Evolutionary conservation across 2,888 invertebrate genomes (phyloP), one percentile per base, ranked within the genome.

Genomic region (Corbicula japonica): DNA sequence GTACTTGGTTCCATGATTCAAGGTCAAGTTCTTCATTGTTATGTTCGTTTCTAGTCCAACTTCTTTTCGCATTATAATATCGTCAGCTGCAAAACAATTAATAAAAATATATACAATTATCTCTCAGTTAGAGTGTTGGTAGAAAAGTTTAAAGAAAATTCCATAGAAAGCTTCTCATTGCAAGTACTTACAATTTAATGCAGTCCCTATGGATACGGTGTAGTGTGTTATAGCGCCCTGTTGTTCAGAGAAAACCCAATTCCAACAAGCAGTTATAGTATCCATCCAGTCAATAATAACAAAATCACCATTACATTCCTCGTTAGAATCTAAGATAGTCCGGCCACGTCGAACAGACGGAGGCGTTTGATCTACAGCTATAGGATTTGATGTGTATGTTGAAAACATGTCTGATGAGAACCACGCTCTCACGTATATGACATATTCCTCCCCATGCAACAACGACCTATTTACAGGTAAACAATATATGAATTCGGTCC

Each of bases 361-460:
- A 12, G 85, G 70, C 1, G 87, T 76, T 8, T 76, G 75, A 54
- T 88, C 88, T 1, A 85, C 70, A 8, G 56, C 10, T 3, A 87
- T 56, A 2, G 85, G 80, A 3, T 18, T 2, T 2, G 87, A 87
- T 32, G 23, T 28, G 34, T 78, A 81, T 26, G 78, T 66, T 2
- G 50, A 32, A 26, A 54, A 84, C 1, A 48, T 28, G 18, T 81
- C 54, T 21, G 34, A 21, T 6, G 73, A 65, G 30, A 69, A 54
- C 88, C 88, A 88, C 5, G 76, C 82, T 35, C 76, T 75, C 2
- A 86, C 74, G 48, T 87, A 86, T 4, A 81, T 30, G 3, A 61
- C 48, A n/a, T 81, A 81, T 10, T 62, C 34, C 6, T 54, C 21
- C 10, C 66, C 72, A 44, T 84, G 83, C 6, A 10, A 10, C 0